Evolutionary conservation across 2,888 invertebrate species (phyloP).

Genomic region (Tenthredo mesomela): DNA sequence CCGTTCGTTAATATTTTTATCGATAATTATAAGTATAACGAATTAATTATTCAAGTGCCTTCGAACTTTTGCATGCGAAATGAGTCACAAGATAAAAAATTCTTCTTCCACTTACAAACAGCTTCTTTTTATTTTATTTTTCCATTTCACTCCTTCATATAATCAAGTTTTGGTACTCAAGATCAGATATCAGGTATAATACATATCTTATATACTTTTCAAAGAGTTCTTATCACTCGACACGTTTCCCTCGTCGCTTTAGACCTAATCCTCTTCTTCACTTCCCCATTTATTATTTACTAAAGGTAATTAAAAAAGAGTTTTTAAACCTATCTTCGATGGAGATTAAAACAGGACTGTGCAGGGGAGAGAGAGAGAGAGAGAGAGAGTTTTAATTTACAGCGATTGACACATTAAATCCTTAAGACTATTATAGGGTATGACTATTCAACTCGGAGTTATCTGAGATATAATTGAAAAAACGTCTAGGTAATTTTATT

Average conservation of each 20-base stretch:
- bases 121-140: not conserved
- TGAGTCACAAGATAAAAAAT: no score
- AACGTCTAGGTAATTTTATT: not conserved
- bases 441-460: not conserved
- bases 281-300: not conserved
- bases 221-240: conserved; percentile 2
- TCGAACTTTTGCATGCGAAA: no score
- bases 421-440: not conserved
- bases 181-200: not conserved
- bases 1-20: not conserved
- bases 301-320: not conserved
- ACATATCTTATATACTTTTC: not conserved
- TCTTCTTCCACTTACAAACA: not conserved
- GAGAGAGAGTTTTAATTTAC: not conserved
- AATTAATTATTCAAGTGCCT: not conserved
- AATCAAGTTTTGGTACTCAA: not conserved
- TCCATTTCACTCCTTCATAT: not conserved
- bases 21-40: not conserved
- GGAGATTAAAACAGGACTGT: not conserved
- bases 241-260: not conserved
- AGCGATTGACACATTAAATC: not conserved
- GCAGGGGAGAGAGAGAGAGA: not conserved
- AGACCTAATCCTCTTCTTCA: not conserved
- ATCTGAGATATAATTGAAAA: not conserved
- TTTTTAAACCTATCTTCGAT: not conserved